phyloP scores from a whole-genome alignment of 2,888 invertebrate species.

The Galerucella nymphaeae region DNA sequence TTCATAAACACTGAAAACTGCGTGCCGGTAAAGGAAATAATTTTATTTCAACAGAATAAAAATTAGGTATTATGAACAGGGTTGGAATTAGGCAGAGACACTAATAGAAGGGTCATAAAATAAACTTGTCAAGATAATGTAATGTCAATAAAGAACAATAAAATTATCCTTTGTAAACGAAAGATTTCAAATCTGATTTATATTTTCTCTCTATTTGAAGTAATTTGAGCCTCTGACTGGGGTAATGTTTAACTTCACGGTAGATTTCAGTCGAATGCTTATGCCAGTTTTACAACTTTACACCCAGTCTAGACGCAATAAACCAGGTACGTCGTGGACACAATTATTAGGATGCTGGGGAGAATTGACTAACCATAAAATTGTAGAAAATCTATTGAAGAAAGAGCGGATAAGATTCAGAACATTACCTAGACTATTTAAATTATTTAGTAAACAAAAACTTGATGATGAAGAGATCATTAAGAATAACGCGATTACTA shows the following conservation, averaged over 20 bases:
- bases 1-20: no score
- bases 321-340: slow-evolving; percentile 20
- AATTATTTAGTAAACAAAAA: no score
- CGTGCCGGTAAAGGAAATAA: no score
- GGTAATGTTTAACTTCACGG: slow-evolving; percentile 22
- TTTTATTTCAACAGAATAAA: no score
- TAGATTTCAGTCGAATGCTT: slow-evolving; percentile 19
- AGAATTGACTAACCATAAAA: neutral
- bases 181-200: neutral
- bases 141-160: neutral
- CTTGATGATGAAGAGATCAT: no score
- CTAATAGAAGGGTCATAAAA: no score
- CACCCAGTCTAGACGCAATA: slow-evolving; percentile 28
- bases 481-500: neutral
- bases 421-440: no score
- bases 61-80: no score
- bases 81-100: no score
- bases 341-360: slow-evolving; percentile 3
- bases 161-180: neutral
- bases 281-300: slow-evolving; percentile 21
- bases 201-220: neutral
- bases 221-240: slow-evolving; percentile 13
- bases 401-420: neutral
- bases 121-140: neutral
- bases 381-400: neutral